Conservation (phyloP, 2,797 vertebrate species). For the Tarsius wallacei region DNA sequence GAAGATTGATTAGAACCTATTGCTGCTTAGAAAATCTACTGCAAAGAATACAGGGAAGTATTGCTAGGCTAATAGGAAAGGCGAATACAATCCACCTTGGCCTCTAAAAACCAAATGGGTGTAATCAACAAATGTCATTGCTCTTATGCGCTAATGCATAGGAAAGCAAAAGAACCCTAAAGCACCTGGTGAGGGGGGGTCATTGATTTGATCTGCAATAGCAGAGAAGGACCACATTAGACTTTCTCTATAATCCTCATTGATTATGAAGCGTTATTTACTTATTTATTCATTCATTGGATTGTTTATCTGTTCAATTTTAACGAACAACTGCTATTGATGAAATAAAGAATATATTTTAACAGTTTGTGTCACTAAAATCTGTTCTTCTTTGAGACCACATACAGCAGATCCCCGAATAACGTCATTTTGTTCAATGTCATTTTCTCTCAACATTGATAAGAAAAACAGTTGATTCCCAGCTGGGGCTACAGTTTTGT, state of each 20-base stretch:
- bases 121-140: conserved; percentile 69
- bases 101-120: conserved; percentile 60
- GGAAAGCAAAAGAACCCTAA: background rate
- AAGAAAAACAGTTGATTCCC: background rate
- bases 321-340: conserved; percentile 3
- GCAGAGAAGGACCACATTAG: conserved; percentile 4
- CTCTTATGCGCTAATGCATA: background rate
- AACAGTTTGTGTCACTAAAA: background rate
- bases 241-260: background rate
- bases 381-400: background rate
- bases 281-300: background rate
- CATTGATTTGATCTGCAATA: background rate
- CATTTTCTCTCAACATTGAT: background rate
- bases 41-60: conserved; percentile 63
- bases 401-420: background rate
- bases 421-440: background rate
- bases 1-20: conserved; percentile 86
- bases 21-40: conserved; percentile 77
- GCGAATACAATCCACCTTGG: conserved; percentile 24
- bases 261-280: background rate
- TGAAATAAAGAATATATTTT: conserved; percentile 38
- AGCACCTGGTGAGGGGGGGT: background rate
- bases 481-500: background rate
- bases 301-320: conserved; percentile 7
- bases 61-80: conserved; percentile 74